These are phyloP conservation scores for Macrotis lagotis DNA, from an alignment of 2,113 vertebrate genomes.

Conservation along the genomic window DNA sequence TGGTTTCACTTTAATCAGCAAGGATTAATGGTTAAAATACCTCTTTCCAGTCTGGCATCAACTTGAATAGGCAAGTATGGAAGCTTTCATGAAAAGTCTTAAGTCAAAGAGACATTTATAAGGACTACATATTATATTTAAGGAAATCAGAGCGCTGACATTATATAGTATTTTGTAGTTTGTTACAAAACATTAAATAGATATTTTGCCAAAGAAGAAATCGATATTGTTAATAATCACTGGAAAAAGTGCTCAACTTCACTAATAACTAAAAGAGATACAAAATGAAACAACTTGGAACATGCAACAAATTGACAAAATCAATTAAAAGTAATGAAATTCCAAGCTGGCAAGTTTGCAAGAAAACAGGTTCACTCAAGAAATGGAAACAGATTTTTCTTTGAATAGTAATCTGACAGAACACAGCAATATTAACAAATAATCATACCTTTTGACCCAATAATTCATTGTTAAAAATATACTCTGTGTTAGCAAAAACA, in stretches of 20 bases:
- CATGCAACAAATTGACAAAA: background rate
- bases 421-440: background rate
- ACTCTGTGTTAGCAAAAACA: background rate
- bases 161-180: constrained; percentile 15
- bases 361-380: background rate
- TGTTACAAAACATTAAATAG: constrained; percentile 66
- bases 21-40: constrained; percentile 77
- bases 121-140: constrained; percentile 46
- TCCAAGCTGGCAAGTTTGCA: background rate
- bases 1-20: constrained; percentile 80
- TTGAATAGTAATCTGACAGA: background rate
- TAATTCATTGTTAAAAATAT: background rate
- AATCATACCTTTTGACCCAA: background rate
- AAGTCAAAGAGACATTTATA: constrained; percentile 76
- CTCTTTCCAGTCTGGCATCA: constrained; percentile 73
- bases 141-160: constrained; percentile 65
- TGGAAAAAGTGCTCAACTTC: background rate
- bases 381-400: background rate
- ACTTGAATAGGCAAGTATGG: constrained; percentile 76
- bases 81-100: constrained; percentile 70
- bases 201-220: background rate
- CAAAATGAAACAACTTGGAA: background rate
- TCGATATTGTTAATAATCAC: background rate
- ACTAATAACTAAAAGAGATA: background rate
- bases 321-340: constrained; percentile 19